phyloP scores from a whole-genome alignment of 2,113 vertebrate genomes.

The Muntiacus muntjak region DNA sequence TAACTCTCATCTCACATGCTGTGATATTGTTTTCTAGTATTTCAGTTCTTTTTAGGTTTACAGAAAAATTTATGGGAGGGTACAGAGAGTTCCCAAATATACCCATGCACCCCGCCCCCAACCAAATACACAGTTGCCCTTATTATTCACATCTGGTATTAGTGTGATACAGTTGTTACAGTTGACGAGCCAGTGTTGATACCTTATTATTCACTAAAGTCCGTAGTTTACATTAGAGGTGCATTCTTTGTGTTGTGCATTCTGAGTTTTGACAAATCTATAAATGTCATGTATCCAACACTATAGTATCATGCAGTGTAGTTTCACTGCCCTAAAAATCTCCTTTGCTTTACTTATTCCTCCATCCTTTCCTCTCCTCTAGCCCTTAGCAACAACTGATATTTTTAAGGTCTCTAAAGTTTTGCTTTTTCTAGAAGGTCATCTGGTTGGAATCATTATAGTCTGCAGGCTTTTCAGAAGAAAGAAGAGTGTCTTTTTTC shows the following conservation, averaged over 20 bases:
- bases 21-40: conserved; percentile 6
- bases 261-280: background rate
- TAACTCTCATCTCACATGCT: background rate
- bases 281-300: background rate
- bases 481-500: background rate
- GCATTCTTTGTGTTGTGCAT: background rate
- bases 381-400: background rate
- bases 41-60: background rate
- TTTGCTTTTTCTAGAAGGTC: background rate
- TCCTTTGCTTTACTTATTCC: background rate
- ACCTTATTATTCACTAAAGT: background rate
- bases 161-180: background rate
- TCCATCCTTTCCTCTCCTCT: background rate
- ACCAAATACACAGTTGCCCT: background rate
- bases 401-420: background rate
- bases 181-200: background rate
- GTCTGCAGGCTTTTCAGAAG: background rate
- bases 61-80: background rate
- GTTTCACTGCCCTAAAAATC: background rate
- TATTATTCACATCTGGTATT: background rate
- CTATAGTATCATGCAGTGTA: background rate
- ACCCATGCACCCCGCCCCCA: background rate
- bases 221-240: background rate
- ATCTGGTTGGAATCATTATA: background rate
- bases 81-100: background rate